Evolutionary conservation across 1,140 invertebrate species (phyloP), one percentile per base, ranked within the genome.

Genomic region (Drosophila takahashii): DNA sequence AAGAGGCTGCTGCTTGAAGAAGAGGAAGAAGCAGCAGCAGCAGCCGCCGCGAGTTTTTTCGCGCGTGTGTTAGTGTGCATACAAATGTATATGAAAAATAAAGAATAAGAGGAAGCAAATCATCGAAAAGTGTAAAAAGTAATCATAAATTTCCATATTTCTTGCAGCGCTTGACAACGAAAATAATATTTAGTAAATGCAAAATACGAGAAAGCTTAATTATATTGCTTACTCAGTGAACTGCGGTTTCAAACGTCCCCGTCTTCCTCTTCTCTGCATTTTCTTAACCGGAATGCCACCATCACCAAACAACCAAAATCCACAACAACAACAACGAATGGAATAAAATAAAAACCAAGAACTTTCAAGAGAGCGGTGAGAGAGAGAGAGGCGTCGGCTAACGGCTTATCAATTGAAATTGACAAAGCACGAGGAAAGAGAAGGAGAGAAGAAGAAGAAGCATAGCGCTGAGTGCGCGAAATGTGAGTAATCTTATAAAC

Each of bases 261-360:
- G 70, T 74, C 69, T 73, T 72, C 57, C 57, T 41, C 52, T 45
- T 51, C 48, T 18, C 32, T 34, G 48, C 34, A 57, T 41, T 56
- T 56, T 37, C 47, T 62, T 37, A 37, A 53, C 41, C 48, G 44
- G 36, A 50, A 59, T 39, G 57, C 39, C 42, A 47, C 22, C 32
- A 56, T 60, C 16, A 67, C 9, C 27, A 48, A 61, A 27, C 22
- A 70, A 34, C 34, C 61, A 65, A 26, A 57, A 60, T n/a, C 52
- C 7, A 58, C 45, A 77, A 65, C 51, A 57, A 53, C 58, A 70
- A 65, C 71, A 79, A 72, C 80, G 71, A 84, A 84, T 79, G 76
- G 75, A 84, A 76, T 79, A 60, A 64, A 29, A 61, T 29, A 61
- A 41, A 59, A 52, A 60, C 26, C 73, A 78, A 79, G 59, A 57